Conservation (phyloP, 2,797 vertebrate genomes). For the Margarornis squamiger region DNA sequence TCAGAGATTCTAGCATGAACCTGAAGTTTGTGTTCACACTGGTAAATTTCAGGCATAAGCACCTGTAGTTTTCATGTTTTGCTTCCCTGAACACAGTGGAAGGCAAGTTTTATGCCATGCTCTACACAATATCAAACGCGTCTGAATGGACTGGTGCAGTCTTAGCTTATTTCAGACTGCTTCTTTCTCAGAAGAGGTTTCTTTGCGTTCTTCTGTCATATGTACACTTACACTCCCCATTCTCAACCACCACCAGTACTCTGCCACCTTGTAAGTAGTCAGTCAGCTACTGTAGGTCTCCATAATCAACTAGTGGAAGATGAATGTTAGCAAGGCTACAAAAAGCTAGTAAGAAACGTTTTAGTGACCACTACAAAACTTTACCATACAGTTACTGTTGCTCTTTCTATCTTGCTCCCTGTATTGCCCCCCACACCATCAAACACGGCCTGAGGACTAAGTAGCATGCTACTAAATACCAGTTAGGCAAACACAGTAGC, state of each 20-base stretch:
- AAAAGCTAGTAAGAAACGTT: neutral
- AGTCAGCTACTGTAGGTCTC: neutral
- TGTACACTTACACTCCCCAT: neutral
- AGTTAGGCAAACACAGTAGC: neutral
- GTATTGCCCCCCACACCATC: accelerated
- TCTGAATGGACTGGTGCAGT: neutral
- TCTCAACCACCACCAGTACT: neutral
- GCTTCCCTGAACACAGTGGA: neutral
- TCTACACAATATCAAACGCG: neutral
- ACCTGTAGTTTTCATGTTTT: neutral
- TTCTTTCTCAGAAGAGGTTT: neutral
- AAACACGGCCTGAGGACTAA: neutral
- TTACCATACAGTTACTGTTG: neutral
- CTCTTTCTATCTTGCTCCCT: accelerated
- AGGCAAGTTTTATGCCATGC: neutral
- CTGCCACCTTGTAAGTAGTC: accelerated
- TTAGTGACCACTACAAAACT: neutral
- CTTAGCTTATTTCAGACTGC: neutral
- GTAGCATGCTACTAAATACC: neutral
- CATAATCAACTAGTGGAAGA: neutral
- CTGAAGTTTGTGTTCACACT: neutral
- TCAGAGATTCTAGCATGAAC: neutral
- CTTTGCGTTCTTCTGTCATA: neutral
- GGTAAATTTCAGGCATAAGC: neutral
- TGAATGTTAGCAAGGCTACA: neutral